Evolutionary conservation across 2,888 invertebrate species (phyloP), one percentile per base, ranked within the genome.

Genomic region (Caenorhabditis sp.): DNA sequence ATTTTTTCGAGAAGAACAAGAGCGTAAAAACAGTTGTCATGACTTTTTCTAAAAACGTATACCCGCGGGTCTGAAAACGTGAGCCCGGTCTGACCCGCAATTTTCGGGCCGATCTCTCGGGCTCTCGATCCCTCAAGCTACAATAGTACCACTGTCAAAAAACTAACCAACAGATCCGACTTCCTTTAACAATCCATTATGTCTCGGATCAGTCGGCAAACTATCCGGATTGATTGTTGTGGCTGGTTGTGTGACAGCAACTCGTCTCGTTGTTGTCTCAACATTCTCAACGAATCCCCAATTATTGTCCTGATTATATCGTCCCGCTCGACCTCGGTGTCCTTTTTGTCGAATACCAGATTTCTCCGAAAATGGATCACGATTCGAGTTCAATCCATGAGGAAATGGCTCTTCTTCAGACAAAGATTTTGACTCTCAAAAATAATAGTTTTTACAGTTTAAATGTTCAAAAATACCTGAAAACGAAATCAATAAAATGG

Each of bases 111-210:
- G n/a, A n/a, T n/a, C n/a, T n/a, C n/a, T n/a, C n/a, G n/a, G n/a
- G n/a, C n/a, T n/a, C n/a, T n/a, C n/a, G n/a, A n/a, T n/a, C n/a
- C n/a, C n/a, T n/a, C n/a, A n/a, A n/a, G n/a, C n/a, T n/a, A n/a
- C n/a, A n/a, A n/a, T n/a, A n/a, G n/a, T n/a, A n/a, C n/a, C n/a
- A n/a, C n/a, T n/a, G n/a, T n/a, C n/a, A n/a, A n/a, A n/a, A n/a
- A 24, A 65, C 75, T 55, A n/a, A 79, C 79, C 73, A 23, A 79
- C 55, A 17, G 64, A 43, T 31, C 79, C 79, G 19, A 79, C 62
- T 62, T 77, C 77, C 53, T 79, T 79, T 58, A 79, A 43, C 2
- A 76, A 58, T 43, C 79, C 79, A 57, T 77, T 76, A 61, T 79
- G 79, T 24, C 64, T 62, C 12, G 79, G 77, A 71, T 79, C 69